Evolutionary conservation across 2,888 invertebrate species (phyloP).

Genomic region (Catotricha subobsoleta): DNA sequence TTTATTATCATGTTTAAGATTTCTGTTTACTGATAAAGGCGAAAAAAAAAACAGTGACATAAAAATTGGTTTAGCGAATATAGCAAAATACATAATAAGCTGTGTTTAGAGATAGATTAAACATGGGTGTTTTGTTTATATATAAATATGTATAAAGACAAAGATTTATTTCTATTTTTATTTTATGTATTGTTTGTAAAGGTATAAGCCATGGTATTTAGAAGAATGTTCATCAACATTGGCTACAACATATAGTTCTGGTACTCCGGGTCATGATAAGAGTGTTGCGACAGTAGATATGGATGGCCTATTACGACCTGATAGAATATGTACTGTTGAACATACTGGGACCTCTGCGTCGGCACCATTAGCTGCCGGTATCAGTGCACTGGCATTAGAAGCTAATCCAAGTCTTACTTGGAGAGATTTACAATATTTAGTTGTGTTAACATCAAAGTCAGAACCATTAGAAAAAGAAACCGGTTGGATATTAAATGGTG

Average conservation of each 20-base stretch:
- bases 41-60: too few species aligned
- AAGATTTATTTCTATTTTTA: too few species aligned
- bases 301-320: constrained; percentile 71
- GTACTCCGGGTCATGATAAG: constrained; percentile 81
- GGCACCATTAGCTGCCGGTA: constrained; percentile 85
- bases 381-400: constrained; percentile 81
- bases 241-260: constrained; percentile 94
- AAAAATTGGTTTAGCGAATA: too few species aligned
- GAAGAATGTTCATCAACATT: constrained; percentile 98
- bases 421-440: constrained; percentile 96
- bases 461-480: constrained; percentile 76
- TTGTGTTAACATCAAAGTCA: constrained; percentile 77
- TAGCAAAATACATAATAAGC: too few species aligned
- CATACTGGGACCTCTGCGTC: constrained; percentile 89
- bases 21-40: not conserved
- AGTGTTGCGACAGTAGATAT: constrained; percentile 86
- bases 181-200: constrained; percentile 21
- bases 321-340: constrained; percentile 81
- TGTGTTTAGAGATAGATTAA: too few species aligned
- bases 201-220: constrained; percentile 93
- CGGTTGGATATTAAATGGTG: constrained; percentile 89
- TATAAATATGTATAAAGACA: too few species aligned
- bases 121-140: too few species aligned
- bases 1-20: too few species aligned
- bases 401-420: constrained; percentile 88